A percentile compares a stretch with the other conserved stretches of the same genome.
Evolutionary conservation across 2,888 invertebrate genomes (phyloP).

Genomic region (Fabriciana adippe): DNA sequence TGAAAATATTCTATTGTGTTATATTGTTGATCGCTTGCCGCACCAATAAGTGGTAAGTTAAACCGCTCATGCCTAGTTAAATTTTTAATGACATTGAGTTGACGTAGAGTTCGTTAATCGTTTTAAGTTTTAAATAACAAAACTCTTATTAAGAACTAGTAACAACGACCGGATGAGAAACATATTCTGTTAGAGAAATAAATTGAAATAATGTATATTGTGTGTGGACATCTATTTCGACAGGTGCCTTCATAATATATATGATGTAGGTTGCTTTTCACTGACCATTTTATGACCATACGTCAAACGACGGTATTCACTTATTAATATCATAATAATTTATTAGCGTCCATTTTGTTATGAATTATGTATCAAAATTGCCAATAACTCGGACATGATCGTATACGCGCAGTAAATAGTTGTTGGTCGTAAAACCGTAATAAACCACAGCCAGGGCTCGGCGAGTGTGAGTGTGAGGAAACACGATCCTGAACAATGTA

Average conservation of each 20-base stretch:
- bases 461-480: constrained; percentile 9
- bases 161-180: too few species aligned
- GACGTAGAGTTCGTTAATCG: too few species aligned
- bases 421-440: constrained; percentile 20
- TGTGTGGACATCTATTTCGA: too few species aligned
- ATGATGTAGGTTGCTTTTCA: constrained; percentile 1
- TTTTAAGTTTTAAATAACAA: too few species aligned
- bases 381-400: constrained; percentile 25
- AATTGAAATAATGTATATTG: too few species aligned
- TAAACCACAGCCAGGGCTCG: constrained; percentile 18
- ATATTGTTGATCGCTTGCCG: too few species aligned
- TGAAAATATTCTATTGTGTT: too few species aligned
- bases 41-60: too few species aligned
- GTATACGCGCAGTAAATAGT: constrained; percentile 20
- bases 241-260: not conserved
- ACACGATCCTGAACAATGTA: constrained; percentile 17
- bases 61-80: too few species aligned
- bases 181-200: too few species aligned
- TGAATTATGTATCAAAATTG: constrained; percentile 25
- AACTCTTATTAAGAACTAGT: too few species aligned
- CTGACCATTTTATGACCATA: not conserved
- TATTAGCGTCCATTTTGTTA: constrained; percentile 19
- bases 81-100: too few species aligned
- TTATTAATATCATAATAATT: constrained; percentile 18
- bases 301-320: not conserved